A percentile compares a stretch with the other conserved stretches of the same genome.
Evolutionary conservation across 2,888 invertebrate species (phyloP).

Genomic region (Byasa hedistus): DNA sequence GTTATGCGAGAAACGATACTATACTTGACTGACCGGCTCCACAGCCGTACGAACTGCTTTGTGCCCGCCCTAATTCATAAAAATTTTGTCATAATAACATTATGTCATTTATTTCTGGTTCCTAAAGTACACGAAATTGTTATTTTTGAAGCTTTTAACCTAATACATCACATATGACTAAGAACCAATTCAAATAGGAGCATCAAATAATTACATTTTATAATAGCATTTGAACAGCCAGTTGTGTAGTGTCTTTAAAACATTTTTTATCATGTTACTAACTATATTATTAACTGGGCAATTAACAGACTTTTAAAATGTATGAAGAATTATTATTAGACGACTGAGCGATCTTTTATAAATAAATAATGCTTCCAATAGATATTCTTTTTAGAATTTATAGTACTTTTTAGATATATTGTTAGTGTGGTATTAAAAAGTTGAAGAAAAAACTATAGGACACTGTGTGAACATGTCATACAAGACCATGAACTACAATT

Average conservation of each 20-base stretch:
- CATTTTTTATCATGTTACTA: too few relatives aligned
- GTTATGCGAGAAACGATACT: constrained; percentile 40
- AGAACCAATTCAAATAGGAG: not conserved
- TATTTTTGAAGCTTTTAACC: not conserved
- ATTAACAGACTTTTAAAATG: not conserved
- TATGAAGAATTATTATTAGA: too few relatives aligned
- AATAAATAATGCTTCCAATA: too few relatives aligned
- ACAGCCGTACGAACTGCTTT: constrained; percentile 41
- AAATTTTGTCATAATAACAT: not conserved
- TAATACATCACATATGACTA: not conserved
- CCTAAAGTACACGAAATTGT: not conserved
- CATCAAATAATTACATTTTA: not conserved
- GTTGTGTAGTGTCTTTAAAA: not conserved
- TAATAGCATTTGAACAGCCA: not conserved
- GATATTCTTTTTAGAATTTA: too few relatives aligned
- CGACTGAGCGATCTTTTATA: too few relatives aligned
- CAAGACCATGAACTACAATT: not conserved
- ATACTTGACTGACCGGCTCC: constrained; percentile 41
- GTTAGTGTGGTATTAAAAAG: not conserved
- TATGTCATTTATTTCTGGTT: not conserved
- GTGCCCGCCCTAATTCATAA: constrained; percentile 25
- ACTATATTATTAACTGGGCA: too few relatives aligned
- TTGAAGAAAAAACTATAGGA: not conserved
- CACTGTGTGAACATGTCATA: not conserved
- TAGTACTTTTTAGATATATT: not conserved